phyloP scores from a whole-genome alignment of 2,797 vertebrate genomes.

The Podargus strigoides region DNA sequence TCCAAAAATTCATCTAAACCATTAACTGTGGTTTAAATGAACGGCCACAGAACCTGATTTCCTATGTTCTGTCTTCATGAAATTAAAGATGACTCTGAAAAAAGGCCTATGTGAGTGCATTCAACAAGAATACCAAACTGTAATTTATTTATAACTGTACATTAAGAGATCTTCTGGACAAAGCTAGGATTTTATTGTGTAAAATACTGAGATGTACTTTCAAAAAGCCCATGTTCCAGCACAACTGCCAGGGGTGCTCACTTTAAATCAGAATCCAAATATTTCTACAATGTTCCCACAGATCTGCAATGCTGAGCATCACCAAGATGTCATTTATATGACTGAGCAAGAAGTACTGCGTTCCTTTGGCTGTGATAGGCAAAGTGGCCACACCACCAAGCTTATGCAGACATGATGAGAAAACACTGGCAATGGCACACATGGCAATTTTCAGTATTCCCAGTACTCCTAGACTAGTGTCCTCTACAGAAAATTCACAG shows the following conservation, averaged over 20 bases:
- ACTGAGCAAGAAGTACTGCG: not conserved
- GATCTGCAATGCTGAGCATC: fast-evolving
- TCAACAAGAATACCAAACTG: not conserved
- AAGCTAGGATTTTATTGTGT: not conserved
- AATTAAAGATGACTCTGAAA: not conserved
- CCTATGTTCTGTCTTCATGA: not conserved
- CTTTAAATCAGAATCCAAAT: not conserved
- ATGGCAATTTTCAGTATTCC: not conserved
- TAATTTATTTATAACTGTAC: not conserved
- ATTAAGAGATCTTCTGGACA: not conserved
- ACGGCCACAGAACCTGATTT: not conserved
- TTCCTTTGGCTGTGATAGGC: not conserved
- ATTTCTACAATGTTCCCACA: not conserved
- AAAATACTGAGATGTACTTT: not conserved
- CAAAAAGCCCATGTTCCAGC: not conserved
- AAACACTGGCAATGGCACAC: not conserved
- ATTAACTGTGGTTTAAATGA: not conserved
- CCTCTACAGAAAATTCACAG: not conserved
- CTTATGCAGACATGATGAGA: not conserved
- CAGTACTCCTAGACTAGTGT: not conserved
- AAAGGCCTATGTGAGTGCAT: not conserved
- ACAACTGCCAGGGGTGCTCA: not conserved
- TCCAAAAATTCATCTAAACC: no score
- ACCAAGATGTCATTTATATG: not conserved
- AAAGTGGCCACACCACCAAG: not conserved